Evolutionary conservation across 2,888 invertebrate genomes (phyloP).

Genomic region (Lycaena phlaeas): DNA sequence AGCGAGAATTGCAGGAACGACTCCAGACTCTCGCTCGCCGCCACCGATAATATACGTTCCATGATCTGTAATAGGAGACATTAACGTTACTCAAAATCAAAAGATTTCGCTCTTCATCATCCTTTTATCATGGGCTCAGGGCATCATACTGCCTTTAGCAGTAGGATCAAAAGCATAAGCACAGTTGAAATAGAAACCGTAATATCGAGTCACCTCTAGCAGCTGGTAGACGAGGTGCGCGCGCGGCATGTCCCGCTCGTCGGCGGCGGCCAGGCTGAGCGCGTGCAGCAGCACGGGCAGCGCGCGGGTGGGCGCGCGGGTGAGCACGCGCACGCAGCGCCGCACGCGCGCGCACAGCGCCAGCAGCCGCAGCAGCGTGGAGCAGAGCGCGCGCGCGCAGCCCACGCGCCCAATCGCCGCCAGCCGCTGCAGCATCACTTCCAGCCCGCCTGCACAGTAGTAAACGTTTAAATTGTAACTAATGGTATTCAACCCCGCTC

Average conservation of each 20-base stretch:
- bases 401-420: slow-evolving; percentile 89
- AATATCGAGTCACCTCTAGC: slow-evolving; percentile 80
- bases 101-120: too few relatives aligned
- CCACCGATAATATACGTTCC: slow-evolving; percentile 94
- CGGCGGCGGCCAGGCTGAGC: slow-evolving; percentile 76
- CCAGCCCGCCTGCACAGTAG: slow-evolving; percentile 69
- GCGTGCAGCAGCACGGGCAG: slow-evolving; percentile 88
- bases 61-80: slow-evolving; percentile 77
- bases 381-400: slow-evolving; percentile 89
- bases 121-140: too few relatives aligned
- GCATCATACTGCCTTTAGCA: too few relatives aligned
- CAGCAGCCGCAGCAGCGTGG: slow-evolving; percentile 92
- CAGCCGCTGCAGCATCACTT: slow-evolving; percentile 88
- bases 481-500: too few relatives aligned
- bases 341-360: slow-evolving; percentile 92
- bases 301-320: slow-evolving; percentile 87
- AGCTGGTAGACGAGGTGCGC: slow-evolving; percentile 91
- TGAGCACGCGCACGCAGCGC: slow-evolving; percentile 90
- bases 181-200: too few relatives aligned
- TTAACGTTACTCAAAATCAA: too few relatives aligned
- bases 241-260: slow-evolving; percentile 78
- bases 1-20: slow-evolving; percentile 89
- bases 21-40: slow-evolving; percentile 87
- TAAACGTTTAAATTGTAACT: neutral
- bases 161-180: too few relatives aligned